phyloP scores from a whole-genome alignment of 1,140 invertebrate genomes.

The Eciton burchellii region DNA sequence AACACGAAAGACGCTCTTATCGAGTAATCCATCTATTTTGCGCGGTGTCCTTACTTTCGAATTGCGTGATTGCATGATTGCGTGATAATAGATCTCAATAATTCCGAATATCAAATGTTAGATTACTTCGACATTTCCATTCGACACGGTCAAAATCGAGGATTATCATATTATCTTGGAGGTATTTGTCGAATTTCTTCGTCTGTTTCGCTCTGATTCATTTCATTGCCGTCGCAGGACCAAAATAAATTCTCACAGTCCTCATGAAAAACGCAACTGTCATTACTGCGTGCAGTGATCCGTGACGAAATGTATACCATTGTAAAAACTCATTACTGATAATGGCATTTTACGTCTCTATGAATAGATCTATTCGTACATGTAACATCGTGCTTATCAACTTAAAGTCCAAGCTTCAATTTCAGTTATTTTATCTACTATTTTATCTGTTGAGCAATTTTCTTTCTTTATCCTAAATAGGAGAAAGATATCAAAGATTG shows the following conservation, averaged over 20 bases:
- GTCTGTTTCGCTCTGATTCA: slow-evolving; percentile 45
- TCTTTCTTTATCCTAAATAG: not conserved
- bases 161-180: not conserved
- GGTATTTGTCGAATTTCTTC: slow-evolving; percentile 47
- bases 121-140: not conserved
- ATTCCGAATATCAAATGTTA: not conserved
- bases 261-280: not conserved
- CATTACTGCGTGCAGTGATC: slow-evolving; percentile 33
- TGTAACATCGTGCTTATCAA: not conserved
- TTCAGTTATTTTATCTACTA: not conserved
- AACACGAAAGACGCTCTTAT: not conserved
- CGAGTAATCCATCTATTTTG: not conserved
- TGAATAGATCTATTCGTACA: slow-evolving; percentile 14
- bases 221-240: not conserved
- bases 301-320: slow-evolving; percentile 6
- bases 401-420: not conserved
- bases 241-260: slow-evolving; percentile 35
- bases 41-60: not conserved
- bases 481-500: slow-evolving; percentile 6
- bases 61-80: not conserved
- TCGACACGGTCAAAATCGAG: slow-evolving; percentile 21
- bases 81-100: not conserved
- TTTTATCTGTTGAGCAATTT: not conserved
- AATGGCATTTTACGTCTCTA: slow-evolving; percentile 22
- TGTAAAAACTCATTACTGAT: slow-evolving; percentile 32